Conservation (phyloP, 2,113 vertebrate genomes). For the Rhynchopsitta pachyrhyncha region DNA sequence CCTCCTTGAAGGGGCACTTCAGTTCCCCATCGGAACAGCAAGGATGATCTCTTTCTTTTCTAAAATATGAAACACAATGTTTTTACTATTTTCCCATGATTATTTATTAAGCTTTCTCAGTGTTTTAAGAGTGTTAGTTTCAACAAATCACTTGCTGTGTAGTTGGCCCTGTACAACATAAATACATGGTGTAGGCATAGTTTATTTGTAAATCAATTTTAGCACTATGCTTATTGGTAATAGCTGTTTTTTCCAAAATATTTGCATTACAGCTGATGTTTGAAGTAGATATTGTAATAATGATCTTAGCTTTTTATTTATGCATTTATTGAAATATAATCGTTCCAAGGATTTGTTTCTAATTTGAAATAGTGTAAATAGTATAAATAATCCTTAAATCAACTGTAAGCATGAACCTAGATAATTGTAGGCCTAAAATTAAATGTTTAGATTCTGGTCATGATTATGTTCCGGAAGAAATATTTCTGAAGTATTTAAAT, state of each 20-base stretch:
- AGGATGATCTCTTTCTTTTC: not conserved
- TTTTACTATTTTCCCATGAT: not conserved
- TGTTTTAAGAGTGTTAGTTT: not conserved
- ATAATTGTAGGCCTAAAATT: not conserved
- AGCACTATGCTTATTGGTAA: not conserved
- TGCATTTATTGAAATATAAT: not conserved
- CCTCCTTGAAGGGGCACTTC: not conserved
- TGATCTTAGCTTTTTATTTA: not conserved
- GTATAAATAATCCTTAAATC: not conserved
- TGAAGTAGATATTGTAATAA: not conserved
- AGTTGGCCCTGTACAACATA: not conserved
- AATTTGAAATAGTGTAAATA: not conserved
- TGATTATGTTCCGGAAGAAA: not conserved
- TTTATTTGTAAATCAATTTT: not conserved
- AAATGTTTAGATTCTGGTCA: not conserved
- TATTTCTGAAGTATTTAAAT: not conserved
- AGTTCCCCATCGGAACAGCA: not conserved
- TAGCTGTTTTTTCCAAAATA: not conserved
- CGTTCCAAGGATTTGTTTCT: not conserved
- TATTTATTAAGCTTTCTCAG: not conserved
- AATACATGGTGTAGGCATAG: not conserved
- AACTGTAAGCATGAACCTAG: not conserved
- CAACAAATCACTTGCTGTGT: not conserved
- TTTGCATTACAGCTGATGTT: not conserved
- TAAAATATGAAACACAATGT: fast-evolving